These are phyloP conservation scores for Panthera tigris DNA, from an alignment of 2,113 vertebrate species.

Conservation along the genomic window DNA sequence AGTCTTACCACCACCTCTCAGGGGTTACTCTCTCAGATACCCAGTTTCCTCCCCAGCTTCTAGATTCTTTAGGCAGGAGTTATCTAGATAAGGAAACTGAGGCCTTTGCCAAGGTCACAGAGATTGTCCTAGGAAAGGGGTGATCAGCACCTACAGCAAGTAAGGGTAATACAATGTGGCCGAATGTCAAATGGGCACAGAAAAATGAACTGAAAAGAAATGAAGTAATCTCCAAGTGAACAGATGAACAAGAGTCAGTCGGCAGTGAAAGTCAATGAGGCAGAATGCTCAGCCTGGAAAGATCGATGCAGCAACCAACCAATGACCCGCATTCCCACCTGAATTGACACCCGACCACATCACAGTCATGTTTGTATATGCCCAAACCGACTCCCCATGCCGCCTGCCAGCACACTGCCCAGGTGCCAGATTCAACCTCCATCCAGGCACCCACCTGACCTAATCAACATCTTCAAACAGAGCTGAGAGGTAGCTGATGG, in stretches of 20 bases:
- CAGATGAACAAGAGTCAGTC: constrained; percentile 1
- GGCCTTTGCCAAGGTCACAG: neutral
- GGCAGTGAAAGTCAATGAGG: constrained; percentile 70
- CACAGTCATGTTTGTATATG: neutral
- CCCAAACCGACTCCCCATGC: neutral
- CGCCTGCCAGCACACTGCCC: neutral
- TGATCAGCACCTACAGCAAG: neutral
- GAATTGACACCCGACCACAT: constrained; percentile 25
- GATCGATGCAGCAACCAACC: constrained; percentile 65
- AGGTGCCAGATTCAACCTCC: neutral
- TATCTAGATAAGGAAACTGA: neutral
- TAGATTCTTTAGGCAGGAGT: neutral
- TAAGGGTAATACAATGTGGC: neutral
- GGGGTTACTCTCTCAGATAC: neutral
- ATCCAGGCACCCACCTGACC: neutral
- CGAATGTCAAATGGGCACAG: neutral
- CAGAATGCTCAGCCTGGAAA: constrained; percentile 61
- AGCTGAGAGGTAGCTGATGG: neutral
- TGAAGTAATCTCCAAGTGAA: constrained; percentile 56
- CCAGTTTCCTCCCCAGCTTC: neutral
- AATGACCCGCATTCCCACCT: constrained; percentile 45
- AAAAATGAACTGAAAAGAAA: constrained; percentile 60
- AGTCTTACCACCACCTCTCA: neutral
- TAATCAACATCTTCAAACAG: neutral
- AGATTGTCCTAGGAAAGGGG: neutral